Percentiles rank a stretch among this genome's conserved stretches.
Conservation (phyloP, 2,797 vertebrate genomes). For the Leptatherina wallacei region DNA sequence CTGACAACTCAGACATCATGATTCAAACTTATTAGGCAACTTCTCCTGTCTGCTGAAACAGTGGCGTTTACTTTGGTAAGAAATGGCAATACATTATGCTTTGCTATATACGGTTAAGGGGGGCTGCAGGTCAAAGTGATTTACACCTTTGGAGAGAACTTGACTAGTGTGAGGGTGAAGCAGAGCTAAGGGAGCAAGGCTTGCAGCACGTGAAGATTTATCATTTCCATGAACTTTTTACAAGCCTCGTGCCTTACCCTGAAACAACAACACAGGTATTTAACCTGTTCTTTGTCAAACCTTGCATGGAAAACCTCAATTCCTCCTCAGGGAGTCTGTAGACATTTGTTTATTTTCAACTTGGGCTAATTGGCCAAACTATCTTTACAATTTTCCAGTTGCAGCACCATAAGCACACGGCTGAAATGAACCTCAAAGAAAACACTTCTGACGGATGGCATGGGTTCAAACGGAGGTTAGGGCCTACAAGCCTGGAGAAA, state of each 20-base stretch:
- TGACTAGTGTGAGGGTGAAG: conserved; percentile 58
- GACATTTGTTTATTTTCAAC: conserved; percentile 85
- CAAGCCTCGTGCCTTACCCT: conserved; percentile 78
- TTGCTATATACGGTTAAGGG: conserved; percentile 70
- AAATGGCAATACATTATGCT: conserved; percentile 71
- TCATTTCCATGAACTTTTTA: conserved; percentile 82
- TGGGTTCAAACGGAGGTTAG: conserved; percentile 88
- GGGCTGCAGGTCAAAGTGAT: conserved; percentile 73
- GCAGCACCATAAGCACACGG: conserved; percentile 38
- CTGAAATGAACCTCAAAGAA: conserved; percentile 71
- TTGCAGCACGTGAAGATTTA: conserved; percentile 59
- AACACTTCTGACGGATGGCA: conserved; percentile 78
- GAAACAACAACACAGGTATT: conserved; percentile 80
- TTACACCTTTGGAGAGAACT: conserved; percentile 67
- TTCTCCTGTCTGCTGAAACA: conserved; percentile 60
- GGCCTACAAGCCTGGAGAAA: conserved; percentile 70
- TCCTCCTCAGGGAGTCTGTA: conserved; percentile 70
- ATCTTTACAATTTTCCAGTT: conserved; percentile 76
- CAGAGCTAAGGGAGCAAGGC: conserved; percentile 43
- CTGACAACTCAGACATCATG: conserved; percentile 65
- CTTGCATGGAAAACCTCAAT: conserved; percentile 76
- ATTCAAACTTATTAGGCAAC: conserved; percentile 68
- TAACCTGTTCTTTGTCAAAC: conserved; percentile 76
- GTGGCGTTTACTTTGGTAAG: conserved; percentile 70
- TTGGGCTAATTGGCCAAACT: conserved; percentile 78